Evolutionary conservation across 2,888 invertebrate species (phyloP), one percentile per base, ranked within the genome.

Genomic region (Anoplius nigerrimus): DNA sequence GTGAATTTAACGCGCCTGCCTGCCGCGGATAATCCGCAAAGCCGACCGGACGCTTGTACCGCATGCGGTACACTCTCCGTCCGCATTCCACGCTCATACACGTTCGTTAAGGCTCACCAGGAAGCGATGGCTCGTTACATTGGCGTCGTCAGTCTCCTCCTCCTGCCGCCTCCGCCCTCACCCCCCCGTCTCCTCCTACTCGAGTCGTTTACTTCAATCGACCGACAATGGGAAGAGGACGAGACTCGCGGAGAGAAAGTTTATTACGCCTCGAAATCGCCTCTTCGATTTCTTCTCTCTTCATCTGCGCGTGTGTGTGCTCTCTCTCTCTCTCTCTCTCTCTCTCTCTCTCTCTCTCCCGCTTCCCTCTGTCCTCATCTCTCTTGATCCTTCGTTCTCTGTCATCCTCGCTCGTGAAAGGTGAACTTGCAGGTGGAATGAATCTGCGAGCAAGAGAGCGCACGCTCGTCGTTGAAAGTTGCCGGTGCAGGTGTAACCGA

Each of bases 111-210:
- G 63, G 53, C 24, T 59, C 71, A 74, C 67, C 74, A 76, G 77
- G 76, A 76, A 76, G 76, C 60, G 71, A 59, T 60, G 75, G 34
- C 77, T 77, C 77, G 76, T 77, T 76, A 76, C 71, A 66, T 46
- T 61, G 71, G 8, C 69, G 71, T 13, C 65, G 52, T 69, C 74
- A 34, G 64, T 76, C 68, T 59, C 58, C 62, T 74, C 77, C 67
- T 76, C 77, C 72, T 53, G 60, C 61, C 60, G 63, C 57, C 72
- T 21, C 57, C 66, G 27, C 20, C 52, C 2, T 18, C 52, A 4
- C 4, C 22, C 21, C 22, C 8, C 1, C 48, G 48, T 48, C 48
- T 4, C 21, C 22, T 52, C 21, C 21, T 52, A 18, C 48, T 48
- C 48, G 48, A 48, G 69, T 76, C 73, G 75, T 76, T 76, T 76